Conservation (phyloP, 2,797 vertebrate species). For the Atherinosoma microstoma region DNA sequence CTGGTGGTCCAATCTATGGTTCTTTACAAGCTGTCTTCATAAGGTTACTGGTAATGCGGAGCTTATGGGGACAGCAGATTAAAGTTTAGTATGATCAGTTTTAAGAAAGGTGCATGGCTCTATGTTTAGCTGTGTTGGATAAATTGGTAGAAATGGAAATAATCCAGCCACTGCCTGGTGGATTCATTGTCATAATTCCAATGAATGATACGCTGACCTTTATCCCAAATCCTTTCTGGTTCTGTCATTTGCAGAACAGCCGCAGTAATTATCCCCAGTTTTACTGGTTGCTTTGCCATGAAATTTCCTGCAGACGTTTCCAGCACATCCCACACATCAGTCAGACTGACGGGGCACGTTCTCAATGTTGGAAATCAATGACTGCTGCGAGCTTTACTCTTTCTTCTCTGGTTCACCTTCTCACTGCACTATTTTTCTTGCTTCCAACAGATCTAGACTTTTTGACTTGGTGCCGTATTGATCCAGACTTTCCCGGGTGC, state of each 20-base stretch:
- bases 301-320: neutral
- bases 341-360: neutral
- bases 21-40: neutral
- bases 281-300: neutral
- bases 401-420: neutral
- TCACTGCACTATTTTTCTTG: neutral
- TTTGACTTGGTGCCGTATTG: neutral
- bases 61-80: neutral
- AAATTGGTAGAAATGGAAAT: neutral
- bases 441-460: neutral
- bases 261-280: neutral
- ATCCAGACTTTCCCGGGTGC: neutral
- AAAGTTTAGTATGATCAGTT: neutral
- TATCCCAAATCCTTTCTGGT: neutral
- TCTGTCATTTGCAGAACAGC: neutral
- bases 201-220: neutral
- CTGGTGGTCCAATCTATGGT: neutral
- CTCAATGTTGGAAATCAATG: neutral
- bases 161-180: neutral
- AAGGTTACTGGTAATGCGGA: neutral
- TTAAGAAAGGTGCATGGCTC: neutral
- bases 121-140: neutral
- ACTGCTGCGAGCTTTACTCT: neutral
- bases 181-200: neutral
- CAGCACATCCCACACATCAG: neutral